Base-by-base conservation (phyloP, 2,888 invertebrate species). In the Caenorhabditis macrosperma region DNA sequence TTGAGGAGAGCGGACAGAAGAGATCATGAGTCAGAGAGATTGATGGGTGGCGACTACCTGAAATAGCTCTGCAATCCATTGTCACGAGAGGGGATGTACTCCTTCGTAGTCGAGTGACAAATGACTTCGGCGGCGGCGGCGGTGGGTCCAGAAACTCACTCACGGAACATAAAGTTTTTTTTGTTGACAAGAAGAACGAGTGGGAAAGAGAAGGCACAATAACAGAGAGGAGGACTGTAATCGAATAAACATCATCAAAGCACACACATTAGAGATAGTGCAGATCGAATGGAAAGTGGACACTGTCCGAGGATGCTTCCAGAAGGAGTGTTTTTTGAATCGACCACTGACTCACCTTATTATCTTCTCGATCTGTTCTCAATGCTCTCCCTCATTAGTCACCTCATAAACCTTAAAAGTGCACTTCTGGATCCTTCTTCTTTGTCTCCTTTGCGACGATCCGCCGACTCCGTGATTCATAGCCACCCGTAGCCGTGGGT, bases 401-500 rank as follows among this genome's bases (percentile, higher is more conserved):
- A 68, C 44, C n/a, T 44, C 46, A 35, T 57, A 22, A 68, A 46
- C n/a, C 20, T 68, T 20, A 44, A 68, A 68, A 68, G 68, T 68
- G 17, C 68, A 46, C 5, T 22, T 15, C 6, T 46, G 17, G 6
- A 20, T 35, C 22, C 24, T 22, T 48, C 24, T 22, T 48, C 26
- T 26, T 44, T 50, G 30, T 12, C 35, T 26, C 28, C 33, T 48
- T n/a, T 46, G 24, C 48, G 44, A 46, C 3, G 22, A 54, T 57
- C 67, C 67, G 48, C 0, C 57, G 57, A 68, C 24, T 68, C 52
- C 59, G 59, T 69, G 69, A 69, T 38, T 60, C 52, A 69, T 26
- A 2, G 2, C 26, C 17, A 30, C 33, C 17, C 44, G 17, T 26
- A 35, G 35, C 17, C 57, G 67, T 67, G 67, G 67, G 67, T 67